A percentile compares a stretch with the other conserved stretches of the same genome.
Conservation (phyloP, 2,113 vertebrate species). For the Rutilus rutilus region DNA sequence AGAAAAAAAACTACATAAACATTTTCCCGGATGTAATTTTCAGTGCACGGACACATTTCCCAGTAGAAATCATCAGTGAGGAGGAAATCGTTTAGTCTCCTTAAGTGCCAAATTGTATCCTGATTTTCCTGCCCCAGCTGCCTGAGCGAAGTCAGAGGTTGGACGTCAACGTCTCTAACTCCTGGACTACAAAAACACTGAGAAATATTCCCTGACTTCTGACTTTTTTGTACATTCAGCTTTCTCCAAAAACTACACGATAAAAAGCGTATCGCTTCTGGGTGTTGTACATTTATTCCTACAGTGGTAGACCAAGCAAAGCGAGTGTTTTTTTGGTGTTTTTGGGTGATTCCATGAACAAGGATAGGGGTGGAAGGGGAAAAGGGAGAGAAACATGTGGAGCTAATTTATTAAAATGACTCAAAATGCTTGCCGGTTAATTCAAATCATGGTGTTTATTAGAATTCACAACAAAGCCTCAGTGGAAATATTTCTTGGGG, state of each 20-base stretch:
- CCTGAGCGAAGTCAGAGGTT: conserved; percentile 85
- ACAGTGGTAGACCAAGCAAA: conserved; percentile 39
- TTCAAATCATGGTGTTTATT: conserved; percentile 73
- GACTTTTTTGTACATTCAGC: conserved; percentile 75
- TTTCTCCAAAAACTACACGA: conserved; percentile 1
- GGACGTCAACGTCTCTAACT: conserved; percentile 90
- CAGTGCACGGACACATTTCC: conserved; percentile 98
- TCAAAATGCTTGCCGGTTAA: conserved; percentile 67
- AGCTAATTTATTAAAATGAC: conserved; percentile 72
- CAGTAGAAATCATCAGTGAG: conserved; percentile 98
- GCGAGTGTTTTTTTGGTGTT: not conserved
- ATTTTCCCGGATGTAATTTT: conserved; percentile 99
- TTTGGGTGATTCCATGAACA: not conserved
- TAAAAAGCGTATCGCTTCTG: not conserved
- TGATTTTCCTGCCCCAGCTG: conserved; percentile 97
- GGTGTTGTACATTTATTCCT: not conserved
- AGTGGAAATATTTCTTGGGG: conserved; percentile 50
- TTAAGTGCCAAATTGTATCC: conserved; percentile 99
- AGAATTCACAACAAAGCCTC: conserved; percentile 61
- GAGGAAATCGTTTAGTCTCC: conserved; percentile 99
- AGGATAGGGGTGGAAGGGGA: conserved; percentile 5
- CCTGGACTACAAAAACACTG: conserved; percentile 83
- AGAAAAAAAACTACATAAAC: conserved; percentile 89
- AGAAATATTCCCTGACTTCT: conserved; percentile 77
- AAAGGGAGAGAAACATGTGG: conserved; percentile 64